Conservation (phyloP, 2,113 vertebrate genomes). For the Embiotoca jacksoni region DNA sequence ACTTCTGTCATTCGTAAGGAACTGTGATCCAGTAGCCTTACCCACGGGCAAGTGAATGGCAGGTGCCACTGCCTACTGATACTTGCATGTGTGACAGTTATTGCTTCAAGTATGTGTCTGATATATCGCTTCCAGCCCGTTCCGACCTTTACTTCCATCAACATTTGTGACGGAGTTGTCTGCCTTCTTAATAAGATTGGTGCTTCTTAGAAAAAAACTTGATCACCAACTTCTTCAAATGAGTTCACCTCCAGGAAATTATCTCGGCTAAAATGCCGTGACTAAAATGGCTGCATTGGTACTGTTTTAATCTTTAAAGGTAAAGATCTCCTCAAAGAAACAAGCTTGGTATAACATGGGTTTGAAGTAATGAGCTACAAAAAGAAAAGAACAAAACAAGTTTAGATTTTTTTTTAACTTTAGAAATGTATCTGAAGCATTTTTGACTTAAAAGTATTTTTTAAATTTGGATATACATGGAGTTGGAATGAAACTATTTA, state of each 20-base stretch:
- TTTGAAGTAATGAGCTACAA: conserved; percentile 1
- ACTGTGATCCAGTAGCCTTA: not conserved
- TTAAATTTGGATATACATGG: conserved; percentile 31
- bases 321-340: not conserved
- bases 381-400: not conserved
- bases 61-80: conserved; percentile 42
- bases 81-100: conserved; percentile 35
- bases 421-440: too few relatives aligned
- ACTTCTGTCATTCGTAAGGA: too few relatives aligned
- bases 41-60: conserved; percentile 17
- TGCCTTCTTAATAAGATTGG: not conserved
- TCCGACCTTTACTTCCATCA: conserved; percentile 30
- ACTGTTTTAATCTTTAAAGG: not conserved
- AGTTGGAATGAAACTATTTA: conserved; percentile 28
- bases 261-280: not conserved
- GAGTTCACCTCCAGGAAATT: conserved; percentile 6
- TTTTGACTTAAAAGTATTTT: not conserved
- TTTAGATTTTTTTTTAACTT: not conserved
- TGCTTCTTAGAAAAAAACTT: conserved; percentile 3
- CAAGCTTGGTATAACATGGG: not conserved
- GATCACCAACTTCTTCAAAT: not conserved
- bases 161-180: not conserved
- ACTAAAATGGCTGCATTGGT: not conserved
- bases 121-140: not conserved
- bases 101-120: conserved; percentile 19